Conservation (phyloP, 2,797 vertebrate species). For the Premnoplex brunnescens region DNA sequence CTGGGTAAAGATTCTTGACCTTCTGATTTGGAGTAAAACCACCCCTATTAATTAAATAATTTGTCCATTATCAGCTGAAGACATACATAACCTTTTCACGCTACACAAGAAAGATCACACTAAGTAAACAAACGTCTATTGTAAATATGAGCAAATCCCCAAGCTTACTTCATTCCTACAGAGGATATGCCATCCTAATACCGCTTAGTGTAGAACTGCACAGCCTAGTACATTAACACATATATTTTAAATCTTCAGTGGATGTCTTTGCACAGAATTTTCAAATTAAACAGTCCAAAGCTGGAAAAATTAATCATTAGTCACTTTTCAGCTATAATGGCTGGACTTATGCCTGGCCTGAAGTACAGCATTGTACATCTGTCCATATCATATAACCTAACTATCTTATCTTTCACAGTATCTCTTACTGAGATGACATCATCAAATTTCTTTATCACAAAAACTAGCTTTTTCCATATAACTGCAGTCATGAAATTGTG, state of each 20-base stretch:
- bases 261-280: background rate
- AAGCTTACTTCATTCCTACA: background rate
- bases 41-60: constrained; percentile 52
- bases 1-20: constrained; percentile 33
- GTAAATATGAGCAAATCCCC: constrained; percentile 22
- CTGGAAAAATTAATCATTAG: background rate
- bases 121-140: constrained; percentile 6
- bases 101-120: background rate
- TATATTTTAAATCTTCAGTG: background rate
- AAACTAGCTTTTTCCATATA: background rate
- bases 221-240: background rate
- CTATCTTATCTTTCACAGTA: background rate
- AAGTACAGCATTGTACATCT: background rate
- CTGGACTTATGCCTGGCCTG: background rate
- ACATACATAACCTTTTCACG: constrained; percentile 10
- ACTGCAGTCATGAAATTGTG: background rate
- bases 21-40: constrained; percentile 1
- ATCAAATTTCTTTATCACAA: background rate
- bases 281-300: background rate
- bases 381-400: background rate
- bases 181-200: background rate
- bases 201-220: background rate
- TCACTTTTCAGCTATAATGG: background rate
- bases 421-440: background rate
- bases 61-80: constrained; percentile 53